phyloP scores from a whole-genome alignment of 92 coral and sea anemone species.

The Porites rus region DNA sequence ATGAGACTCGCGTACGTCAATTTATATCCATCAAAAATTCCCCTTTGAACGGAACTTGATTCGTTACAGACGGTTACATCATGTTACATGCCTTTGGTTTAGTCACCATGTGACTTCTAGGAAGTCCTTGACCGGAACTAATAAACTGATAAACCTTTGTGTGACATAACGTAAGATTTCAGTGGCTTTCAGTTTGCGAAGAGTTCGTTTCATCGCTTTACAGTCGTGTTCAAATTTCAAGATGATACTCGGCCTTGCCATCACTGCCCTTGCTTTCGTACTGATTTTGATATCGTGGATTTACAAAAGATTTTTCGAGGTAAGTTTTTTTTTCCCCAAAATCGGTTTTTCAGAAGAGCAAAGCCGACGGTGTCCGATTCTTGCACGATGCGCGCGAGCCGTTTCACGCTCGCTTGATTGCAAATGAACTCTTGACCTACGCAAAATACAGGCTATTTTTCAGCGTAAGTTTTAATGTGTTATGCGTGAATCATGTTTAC shows the following conservation, averaged over 20 bases:
- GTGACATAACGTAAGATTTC: slow-evolving; percentile 21
- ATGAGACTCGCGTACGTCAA: too few relatives aligned
- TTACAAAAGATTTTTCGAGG: slow-evolving; percentile 42
- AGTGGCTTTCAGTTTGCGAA: slow-evolving; percentile 1
- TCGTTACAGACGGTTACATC: not conserved
- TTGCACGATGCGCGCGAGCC: too few relatives aligned
- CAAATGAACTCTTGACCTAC: too few relatives aligned
- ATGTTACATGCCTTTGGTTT: not conserved
- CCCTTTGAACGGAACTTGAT: not conserved
- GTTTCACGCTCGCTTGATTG: too few relatives aligned
- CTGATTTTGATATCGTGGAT: slow-evolving; percentile 30
- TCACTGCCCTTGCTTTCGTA: slow-evolving; percentile 33
- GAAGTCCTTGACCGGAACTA: slow-evolving; percentile 18
- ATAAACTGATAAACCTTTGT: not conserved
- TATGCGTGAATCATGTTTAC: too few relatives aligned
- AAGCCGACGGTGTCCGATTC: too few relatives aligned
- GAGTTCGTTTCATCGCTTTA: not conserved
- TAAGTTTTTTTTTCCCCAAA: not conserved
- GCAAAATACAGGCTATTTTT: too few relatives aligned
- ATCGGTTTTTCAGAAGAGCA: too few relatives aligned
- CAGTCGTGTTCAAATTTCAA: not conserved
- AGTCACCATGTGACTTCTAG: slow-evolving; percentile 14
- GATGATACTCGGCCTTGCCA: slow-evolving; percentile 36
- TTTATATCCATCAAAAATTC: not conserved
- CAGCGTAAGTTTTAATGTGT: too few relatives aligned